A percentile compares a stretch with the other conserved stretches of the same genome.
Evolutionary conservation across 1,140 invertebrate genomes (phyloP).

Genomic region (Drosophila sturtevanti): DNA sequence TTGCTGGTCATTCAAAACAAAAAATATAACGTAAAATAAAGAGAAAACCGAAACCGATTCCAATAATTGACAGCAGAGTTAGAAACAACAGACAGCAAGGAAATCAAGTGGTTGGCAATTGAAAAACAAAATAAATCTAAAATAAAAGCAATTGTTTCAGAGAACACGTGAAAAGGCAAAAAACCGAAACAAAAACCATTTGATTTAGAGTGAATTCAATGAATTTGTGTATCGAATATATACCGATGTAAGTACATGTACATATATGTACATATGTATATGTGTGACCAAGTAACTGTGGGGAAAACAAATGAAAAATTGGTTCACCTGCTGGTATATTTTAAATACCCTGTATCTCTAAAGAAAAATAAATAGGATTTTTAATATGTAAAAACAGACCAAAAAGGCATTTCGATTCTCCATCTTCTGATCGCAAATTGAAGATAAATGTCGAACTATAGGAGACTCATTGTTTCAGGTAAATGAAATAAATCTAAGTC

Average conservation of each 20-base stretch:
- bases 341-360: neutral
- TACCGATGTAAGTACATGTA: conserved; percentile 9
- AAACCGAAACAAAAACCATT: conserved; percentile 39
- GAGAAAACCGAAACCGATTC: neutral
- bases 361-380: too few species aligned
- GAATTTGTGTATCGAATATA: conserved; percentile 28
- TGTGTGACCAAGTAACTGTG: conserved; percentile 16
- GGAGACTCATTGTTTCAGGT: too few species aligned
- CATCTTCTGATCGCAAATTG: too few species aligned
- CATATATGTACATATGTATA: neutral
- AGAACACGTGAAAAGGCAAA: conserved; percentile 18
- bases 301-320: conserved; percentile 37
- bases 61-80: conserved; percentile 28
- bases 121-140: conserved; percentile 10
- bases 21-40: conserved; percentile 28
- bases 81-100: conserved; percentile 21
- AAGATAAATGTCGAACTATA: too few species aligned
- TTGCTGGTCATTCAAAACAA: too few species aligned
- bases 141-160: conserved; percentile 8
- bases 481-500: too few species aligned
- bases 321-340: conserved; percentile 22
- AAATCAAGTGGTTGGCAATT: conserved; percentile 49
- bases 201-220: conserved; percentile 35
- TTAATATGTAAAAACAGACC: neutral
- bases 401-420: neutral